Evolutionary conservation across 2,888 invertebrate genomes (phyloP).

Genomic region (Keiferia lycopersicella): DNA sequence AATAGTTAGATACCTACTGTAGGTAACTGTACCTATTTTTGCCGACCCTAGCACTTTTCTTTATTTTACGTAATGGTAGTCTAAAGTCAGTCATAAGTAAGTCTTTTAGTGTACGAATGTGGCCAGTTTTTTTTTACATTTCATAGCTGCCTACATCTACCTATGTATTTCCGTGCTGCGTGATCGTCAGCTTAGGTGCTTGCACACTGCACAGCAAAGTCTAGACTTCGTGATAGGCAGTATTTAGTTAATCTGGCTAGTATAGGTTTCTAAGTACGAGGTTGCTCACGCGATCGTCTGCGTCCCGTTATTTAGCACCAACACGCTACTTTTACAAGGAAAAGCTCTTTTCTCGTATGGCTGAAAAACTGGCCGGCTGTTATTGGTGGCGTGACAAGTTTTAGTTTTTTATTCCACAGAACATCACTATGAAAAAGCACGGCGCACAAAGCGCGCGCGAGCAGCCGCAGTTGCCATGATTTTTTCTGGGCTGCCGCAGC

Average conservation of each 20-base stretch:
- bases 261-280: background rate
- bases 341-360: slow-evolving; percentile 39
- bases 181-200: background rate
- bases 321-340: slow-evolving; percentile 31
- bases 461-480: slow-evolving; percentile 16
- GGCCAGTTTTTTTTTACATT: no score
- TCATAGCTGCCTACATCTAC: no score
- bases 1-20: no score
- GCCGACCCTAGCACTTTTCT: no score
- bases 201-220: background rate
- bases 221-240: slow-evolving; percentile 1
- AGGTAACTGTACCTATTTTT: no score
- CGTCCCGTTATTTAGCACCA: slow-evolving; percentile 13
- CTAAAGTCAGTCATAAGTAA: no score
- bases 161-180: background rate
- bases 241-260: background rate
- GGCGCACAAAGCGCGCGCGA: slow-evolving; percentile 33
- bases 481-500: slow-evolving; percentile 1
- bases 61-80: no score
- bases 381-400: no score
- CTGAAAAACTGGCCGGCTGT: background rate
- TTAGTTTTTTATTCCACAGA: slow-evolving; percentile 47
- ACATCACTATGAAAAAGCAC: slow-evolving; percentile 41
- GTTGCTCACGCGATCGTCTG: slow-evolving; percentile 14
- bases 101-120: no score